Base-by-base conservation (phyloP, 2,797 vertebrate species). In the Sebastes minor region DNA sequence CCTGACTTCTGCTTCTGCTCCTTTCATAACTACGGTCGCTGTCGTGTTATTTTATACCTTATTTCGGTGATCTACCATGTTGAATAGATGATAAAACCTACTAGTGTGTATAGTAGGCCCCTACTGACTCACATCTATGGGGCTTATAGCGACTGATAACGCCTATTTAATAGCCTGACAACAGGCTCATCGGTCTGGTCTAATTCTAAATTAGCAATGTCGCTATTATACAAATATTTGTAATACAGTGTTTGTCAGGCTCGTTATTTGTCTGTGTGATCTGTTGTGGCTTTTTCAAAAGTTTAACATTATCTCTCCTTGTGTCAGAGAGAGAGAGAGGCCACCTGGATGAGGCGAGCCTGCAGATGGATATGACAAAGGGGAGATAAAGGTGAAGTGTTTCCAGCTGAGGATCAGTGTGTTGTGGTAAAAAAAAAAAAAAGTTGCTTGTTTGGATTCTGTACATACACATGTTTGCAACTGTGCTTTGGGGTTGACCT, bases 261-360 rank as follows among this genome's bases (percentile, higher is more conserved):
- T 61, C 49, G 49, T 62, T 52, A 35, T 71, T 66, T 76, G 27
- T 46, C 25, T 57, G 11, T 69, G 38, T 12, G 23, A 55, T 71
- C 35, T 53, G 2, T 57, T 72, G 46, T 35, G 22, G 61, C 27
- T 76, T 80, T 86, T 89, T 13, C 49, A 60, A 5, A 72, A n/a
- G 60, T 80, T 76, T 56, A 81, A 74, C 56, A 78, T 73, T 64
- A 53, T 72, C 52, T 80, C 60, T 84, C 42, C 72, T 70, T 86
- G 71, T 89, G 76, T 83, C 72, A 82, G 74, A 59, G 73, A 33
- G 64, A 78, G 67, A 78, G 67, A 78, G 64, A 78, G 85, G 84
- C 91, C 94, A 94, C 90, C 94, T 95, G 94, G 89, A 83, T 94
- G 90, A 94, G 83, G 86, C 78, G 72, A 84, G 76, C 57, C 80